Base-by-base conservation (phyloP, 2,888 invertebrate genomes). In the Oscheius myriophilus region DNA sequence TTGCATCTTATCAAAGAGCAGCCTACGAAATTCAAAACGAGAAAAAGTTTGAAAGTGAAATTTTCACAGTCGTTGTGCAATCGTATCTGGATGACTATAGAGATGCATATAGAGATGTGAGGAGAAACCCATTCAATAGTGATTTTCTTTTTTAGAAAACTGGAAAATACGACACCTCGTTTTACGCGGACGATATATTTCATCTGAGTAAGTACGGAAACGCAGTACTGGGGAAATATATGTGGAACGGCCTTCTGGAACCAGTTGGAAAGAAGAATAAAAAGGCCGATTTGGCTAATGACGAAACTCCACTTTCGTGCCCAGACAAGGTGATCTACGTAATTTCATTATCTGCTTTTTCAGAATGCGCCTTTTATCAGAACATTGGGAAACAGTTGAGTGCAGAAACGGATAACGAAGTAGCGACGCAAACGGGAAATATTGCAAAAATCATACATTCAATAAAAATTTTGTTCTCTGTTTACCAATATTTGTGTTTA, bases 221-320 rank as follows among this genome's bases (percentile, higher is more conserved):
- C 53, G 73, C 76, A 1, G 72, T 78, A 12, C 33, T 77, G 14
- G 78, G 81, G 2, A 76, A 72, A 54, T 57, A 45, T 45, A 25
- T 78, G 23, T 82, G 82, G 82, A 78, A 80, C 42, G 75, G 73
- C 69, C 74, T 82, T 12, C 67, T 82, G n/a, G 75, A 81, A 55
- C 74, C 79, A 11, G 74, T 78, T 12, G 78, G 78, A 25, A 43
- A 53, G 26, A 81, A 81, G 51, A 77, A 73, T 11, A 73, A 69
- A 11, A 76, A 73, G 41, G 79, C 71, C 2, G 67, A 75, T 43
- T 54, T 81, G 23, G 69, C 68, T 33, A 68, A 72, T 41, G 70
- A 63, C 39, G 45, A 39, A 9, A 18, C 26, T 9, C 46, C 70
- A 51, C 43, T 75, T 12, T 43, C 52, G 9, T 76, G 76, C 33